Base-by-base conservation (phyloP, 2,113 vertebrate species). In the Limanda limanda region DNA sequence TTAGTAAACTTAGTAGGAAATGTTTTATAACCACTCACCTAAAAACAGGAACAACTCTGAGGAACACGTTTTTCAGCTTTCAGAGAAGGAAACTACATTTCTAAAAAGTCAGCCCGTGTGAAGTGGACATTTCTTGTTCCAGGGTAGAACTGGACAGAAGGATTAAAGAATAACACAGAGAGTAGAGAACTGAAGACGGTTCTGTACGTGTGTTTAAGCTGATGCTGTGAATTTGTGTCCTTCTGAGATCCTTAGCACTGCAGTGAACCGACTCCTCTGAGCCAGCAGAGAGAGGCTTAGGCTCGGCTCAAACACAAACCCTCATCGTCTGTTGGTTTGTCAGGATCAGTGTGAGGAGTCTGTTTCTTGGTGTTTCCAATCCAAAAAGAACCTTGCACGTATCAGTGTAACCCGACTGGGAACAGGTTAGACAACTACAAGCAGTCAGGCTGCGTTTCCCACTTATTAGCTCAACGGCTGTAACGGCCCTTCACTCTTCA, bases 231-330 rank as follows among this genome's bases (percentile, higher is more conserved):
- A 35, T 71, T 63, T 21, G 17, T 3, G 5, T 37, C 61, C 31
- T 47, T 54, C 20, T 24, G 54, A 70, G 68, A 76, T 7, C 58
- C 47, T 47, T 9, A 3, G 57, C 3, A 62, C 25, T 35, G 59
- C 60, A 52, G 45, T 56, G 13, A 51, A 18, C 25, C 40, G 25
- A 23, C 0, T 27, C 59, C 45, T 52, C 45, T 37, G 55, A 73
- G 55, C 27, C 76, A 55, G 69, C 65, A 74, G 55, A 76, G 60
- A 52, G 24, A 12, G 64, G 72, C 76, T 83, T 67, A 74, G 31
- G 27, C 40, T 18, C 5, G 84, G 84, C 73, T 86, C 72, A 81
- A 51, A 61, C 37, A 27, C 25, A 37, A 70, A 66, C 14, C 59
- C 65, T 45, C 51, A 54, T 71, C 67, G 65, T 60, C 51, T 55